Percentiles rank a stretch among this genome's conserved stretches.
Conservation (phyloP, 2,113 vertebrate species). For the Xyrauchen texanus region DNA sequence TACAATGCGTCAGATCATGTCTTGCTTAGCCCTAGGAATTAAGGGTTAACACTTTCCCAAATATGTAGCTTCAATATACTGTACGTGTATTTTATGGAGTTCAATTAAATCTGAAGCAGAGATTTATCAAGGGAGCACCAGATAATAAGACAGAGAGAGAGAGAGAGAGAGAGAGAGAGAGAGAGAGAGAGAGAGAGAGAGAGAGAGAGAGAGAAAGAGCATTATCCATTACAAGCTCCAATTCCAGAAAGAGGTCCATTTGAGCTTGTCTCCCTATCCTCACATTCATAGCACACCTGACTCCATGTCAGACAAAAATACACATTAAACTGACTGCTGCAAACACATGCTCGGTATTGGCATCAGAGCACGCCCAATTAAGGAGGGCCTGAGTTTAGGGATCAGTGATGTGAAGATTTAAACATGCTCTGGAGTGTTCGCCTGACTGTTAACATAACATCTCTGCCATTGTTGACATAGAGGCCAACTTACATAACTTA, state of each 20-base stretch:
- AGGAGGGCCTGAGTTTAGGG: background rate
- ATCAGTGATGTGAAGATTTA: constrained; percentile 12
- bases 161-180: constrained; percentile 1
- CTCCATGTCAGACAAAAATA: background rate
- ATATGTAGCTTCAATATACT: constrained; percentile 19
- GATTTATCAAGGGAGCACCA: constrained; percentile 38
- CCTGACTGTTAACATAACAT: constrained; percentile 14
- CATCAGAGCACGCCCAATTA: background rate
- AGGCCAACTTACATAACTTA: constrained; percentile 53
- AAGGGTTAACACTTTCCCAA: constrained; percentile 43
- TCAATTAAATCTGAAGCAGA: constrained; percentile 43
- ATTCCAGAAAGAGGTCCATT: constrained; percentile 35
- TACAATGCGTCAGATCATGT: background rate
- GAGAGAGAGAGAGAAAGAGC: background rate
- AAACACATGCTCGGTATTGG: background rate
- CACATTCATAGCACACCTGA: background rate
- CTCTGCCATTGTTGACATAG: constrained; percentile 38
- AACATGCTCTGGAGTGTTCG: constrained; percentile 1
- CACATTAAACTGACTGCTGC: background rate
- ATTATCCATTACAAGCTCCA: constrained; percentile 40
- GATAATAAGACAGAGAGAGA: background rate
- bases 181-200: background rate
- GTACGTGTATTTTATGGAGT: constrained; percentile 33
- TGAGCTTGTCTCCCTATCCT: background rate
- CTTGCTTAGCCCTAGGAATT: background rate